A percentile compares a stretch with the other conserved stretches of the same genome.
Conservation (phyloP, 2,113 vertebrate genomes). For the Dipodomys ordii region DNA sequence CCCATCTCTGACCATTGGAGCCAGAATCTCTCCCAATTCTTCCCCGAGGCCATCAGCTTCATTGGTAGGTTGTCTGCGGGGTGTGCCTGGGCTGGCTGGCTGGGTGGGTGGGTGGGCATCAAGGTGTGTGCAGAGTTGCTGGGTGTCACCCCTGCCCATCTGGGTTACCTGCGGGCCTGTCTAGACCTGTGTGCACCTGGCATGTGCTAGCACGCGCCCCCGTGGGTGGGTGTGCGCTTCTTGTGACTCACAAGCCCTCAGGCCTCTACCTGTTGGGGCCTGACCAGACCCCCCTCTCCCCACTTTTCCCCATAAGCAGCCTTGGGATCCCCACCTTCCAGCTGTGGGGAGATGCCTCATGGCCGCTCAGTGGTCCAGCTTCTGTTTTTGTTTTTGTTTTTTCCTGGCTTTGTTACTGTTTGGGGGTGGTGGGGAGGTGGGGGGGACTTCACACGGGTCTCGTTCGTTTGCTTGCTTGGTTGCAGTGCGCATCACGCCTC, state of each 20-base stretch:
- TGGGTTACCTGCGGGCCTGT: constrained; percentile 63
- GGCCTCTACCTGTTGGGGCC: constrained; percentile 48
- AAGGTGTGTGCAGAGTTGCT: constrained; percentile 14
- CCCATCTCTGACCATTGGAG: constrained; percentile 99
- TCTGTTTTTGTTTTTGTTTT: too few species aligned
- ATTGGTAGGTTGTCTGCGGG: constrained; percentile 92
- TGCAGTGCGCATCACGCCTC: background rate
- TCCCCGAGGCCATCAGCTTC: constrained; percentile 99
- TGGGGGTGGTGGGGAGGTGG: background rate
- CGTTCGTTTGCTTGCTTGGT: background rate
- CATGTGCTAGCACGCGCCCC: constrained; percentile 56
- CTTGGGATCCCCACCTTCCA: too few species aligned
- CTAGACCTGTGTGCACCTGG: constrained; percentile 50
- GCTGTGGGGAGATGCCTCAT: too few species aligned
- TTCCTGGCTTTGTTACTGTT: constrained; percentile 14
- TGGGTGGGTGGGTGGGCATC: background rate
- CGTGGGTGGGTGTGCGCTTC: constrained; percentile 55
- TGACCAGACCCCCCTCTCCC: background rate
- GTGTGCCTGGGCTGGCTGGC: background rate
- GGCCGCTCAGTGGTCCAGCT: too few species aligned
- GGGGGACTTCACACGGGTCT: background rate
- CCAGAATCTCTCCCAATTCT: constrained; percentile 99
- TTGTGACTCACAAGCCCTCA: constrained; percentile 63
- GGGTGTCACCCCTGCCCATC: constrained; percentile 48
- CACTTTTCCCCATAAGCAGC: background rate